Evolutionary conservation across 2,113 vertebrate genomes (phyloP).

Genomic region (Phycodurus eques): DNA sequence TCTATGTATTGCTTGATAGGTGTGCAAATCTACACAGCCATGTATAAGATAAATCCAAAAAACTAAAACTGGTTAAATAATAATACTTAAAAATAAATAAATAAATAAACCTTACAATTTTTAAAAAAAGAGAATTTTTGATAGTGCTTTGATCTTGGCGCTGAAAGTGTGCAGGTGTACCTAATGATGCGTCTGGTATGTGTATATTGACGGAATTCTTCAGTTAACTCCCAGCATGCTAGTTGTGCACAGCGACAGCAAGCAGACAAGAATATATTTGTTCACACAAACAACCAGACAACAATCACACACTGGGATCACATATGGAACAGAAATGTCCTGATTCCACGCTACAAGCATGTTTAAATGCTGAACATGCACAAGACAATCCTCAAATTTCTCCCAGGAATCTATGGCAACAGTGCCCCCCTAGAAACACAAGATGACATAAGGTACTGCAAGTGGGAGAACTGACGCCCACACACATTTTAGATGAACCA

Average conservation of each 20-base stretch:
- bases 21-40: too few species aligned
- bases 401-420: background rate
- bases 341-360: conserved; percentile 8
- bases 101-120: too few species aligned
- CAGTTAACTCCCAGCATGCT: background rate
- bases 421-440: background rate
- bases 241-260: background rate
- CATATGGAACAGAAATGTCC: conserved; percentile 18
- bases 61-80: too few species aligned
- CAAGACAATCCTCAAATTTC: conserved; percentile 4
- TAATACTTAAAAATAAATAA: too few species aligned
- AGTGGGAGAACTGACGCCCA: conserved; percentile 5
- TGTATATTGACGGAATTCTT: background rate
- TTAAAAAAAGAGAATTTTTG: too few species aligned
- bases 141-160: too few species aligned
- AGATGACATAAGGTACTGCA: conserved; percentile 4
- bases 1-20: too few species aligned
- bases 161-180: background rate
- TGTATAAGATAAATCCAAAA: too few species aligned
- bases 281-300: conserved; percentile 11
- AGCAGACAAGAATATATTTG: conserved; percentile 12
- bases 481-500: conserved; percentile 20
- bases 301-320: conserved; percentile 23
- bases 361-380: conserved; percentile 31
- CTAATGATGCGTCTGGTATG: background rate